These are phyloP conservation scores for Coendou prehensilis DNA, from an alignment of 2,797 vertebrate species.

Conservation along the genomic window DNA sequence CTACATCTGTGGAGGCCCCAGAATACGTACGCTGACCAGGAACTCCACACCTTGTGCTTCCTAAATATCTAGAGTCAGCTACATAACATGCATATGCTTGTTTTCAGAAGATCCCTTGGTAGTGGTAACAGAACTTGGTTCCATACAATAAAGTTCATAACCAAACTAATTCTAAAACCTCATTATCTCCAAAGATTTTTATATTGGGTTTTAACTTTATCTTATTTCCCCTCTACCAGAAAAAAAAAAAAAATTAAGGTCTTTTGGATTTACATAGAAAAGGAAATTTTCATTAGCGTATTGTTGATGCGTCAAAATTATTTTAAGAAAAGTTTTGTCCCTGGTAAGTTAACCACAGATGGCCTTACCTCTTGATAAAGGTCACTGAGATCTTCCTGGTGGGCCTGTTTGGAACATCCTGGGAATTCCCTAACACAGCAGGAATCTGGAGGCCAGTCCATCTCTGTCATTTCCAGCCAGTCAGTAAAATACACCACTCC, in stretches of 20 bases:
- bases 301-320: constrained; percentile 42
- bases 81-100: not conserved
- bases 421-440: constrained; percentile 97
- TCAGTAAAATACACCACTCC: constrained; percentile 99
- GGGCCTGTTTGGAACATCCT: constrained; percentile 96
- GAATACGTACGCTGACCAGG: not conserved
- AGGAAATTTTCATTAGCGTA: not conserved
- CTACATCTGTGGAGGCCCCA: not conserved
- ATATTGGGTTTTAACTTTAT: not conserved
- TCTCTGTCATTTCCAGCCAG: constrained; percentile 99
- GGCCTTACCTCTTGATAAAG: constrained; percentile 96
- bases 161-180: constrained; percentile 37
- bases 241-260: not conserved
- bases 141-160: not conserved
- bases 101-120: not conserved
- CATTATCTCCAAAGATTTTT: constrained; percentile 6
- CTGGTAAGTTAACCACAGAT: not conserved
- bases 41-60: not conserved
- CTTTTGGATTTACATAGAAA: constrained; percentile 24
- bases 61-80: not conserved
- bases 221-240: not conserved
- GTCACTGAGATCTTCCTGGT: constrained; percentile 96
- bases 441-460: constrained; percentile 99
- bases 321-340: not conserved
- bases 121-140: not conserved